These are phyloP conservation scores for Drymodes brunneopygia DNA, from an alignment of 2,113 vertebrate genomes.

Conservation along the genomic window DNA sequence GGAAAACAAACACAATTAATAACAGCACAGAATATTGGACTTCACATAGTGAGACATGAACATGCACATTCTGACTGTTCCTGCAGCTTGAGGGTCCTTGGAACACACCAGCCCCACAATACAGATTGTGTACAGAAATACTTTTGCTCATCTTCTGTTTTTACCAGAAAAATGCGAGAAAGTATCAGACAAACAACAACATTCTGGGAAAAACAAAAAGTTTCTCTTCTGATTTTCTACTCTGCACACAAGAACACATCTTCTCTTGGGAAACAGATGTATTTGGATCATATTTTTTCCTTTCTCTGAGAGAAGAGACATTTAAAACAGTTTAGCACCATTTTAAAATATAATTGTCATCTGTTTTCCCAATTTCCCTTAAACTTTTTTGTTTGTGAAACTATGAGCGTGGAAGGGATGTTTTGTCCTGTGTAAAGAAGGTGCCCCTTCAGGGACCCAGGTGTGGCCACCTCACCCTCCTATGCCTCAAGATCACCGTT, in stretches of 20 bases:
- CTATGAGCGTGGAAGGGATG: not conserved
- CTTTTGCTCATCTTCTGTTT: not conserved
- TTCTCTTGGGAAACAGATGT: not conserved
- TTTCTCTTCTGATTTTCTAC: not conserved
- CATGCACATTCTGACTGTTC: not conserved
- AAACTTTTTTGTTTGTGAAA: not conserved
- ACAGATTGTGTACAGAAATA: not conserved
- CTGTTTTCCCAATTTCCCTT: not conserved
- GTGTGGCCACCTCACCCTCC: not conserved
- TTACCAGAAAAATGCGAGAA: not conserved
- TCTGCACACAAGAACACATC: not conserved
- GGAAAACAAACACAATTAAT: not conserved
- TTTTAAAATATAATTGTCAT: constrained; percentile 35
- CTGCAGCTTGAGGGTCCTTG: not conserved
- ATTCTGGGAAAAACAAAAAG: not conserved
- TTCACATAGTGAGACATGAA: not conserved
- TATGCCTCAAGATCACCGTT: not conserved
- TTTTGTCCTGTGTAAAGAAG: not conserved
- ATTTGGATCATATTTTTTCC: constrained; percentile 19
- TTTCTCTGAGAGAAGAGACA: constrained; percentile 24
- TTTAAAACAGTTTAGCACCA: constrained; percentile 7
- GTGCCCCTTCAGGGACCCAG: accelerated
- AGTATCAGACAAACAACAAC: not conserved
- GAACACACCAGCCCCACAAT: not conserved
- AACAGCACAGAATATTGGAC: not conserved